Conservation (phyloP, 2,888 invertebrate species). For the Cryptus viduatorius region DNA sequence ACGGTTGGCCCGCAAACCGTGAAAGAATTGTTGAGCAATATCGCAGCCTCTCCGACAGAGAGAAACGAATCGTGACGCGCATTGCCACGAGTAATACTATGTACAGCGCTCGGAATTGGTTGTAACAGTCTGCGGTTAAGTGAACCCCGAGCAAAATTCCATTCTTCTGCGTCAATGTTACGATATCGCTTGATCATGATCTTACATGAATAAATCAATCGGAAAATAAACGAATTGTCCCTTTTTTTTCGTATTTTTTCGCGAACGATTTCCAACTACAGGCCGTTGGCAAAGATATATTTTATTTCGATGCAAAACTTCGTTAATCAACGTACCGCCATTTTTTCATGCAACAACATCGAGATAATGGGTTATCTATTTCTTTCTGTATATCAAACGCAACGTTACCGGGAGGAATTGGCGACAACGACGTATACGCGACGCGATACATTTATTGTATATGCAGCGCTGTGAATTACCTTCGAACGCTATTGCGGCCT, state of each 20-base stretch:
- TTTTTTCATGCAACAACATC: background rate
- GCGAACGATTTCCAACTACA: no score
- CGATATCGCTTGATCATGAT: constrained; percentile 36
- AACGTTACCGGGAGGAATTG: constrained; percentile 1
- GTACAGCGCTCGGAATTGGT: constrained; percentile 29
- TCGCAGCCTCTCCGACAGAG: constrained; percentile 24
- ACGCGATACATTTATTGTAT: background rate
- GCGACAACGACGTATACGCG: background rate
- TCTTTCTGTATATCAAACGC: background rate
- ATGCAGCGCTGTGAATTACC: constrained; percentile 8
- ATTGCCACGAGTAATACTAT: constrained; percentile 21
- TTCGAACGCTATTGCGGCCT: constrained; percentile 3
- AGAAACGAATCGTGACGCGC: constrained; percentile 28
- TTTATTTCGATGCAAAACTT: background rate
- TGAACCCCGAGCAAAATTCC: constrained; percentile 43
- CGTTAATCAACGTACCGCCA: background rate
- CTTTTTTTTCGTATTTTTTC: background rate
- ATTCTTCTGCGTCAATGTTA: constrained; percentile 53
- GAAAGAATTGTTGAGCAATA: constrained; percentile 64
- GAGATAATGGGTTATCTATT: background rate
- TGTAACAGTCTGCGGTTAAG: constrained; percentile 37
- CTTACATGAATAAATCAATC: constrained; percentile 29
- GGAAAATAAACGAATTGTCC: constrained; percentile 1
- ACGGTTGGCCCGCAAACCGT: constrained; percentile 59
- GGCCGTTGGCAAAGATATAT: no score